A percentile compares a stretch with the other conserved stretches of the same genome.
phyloP scores from a whole-genome alignment of 1,140 invertebrate species.

The Neodiprion fabricii region DNA sequence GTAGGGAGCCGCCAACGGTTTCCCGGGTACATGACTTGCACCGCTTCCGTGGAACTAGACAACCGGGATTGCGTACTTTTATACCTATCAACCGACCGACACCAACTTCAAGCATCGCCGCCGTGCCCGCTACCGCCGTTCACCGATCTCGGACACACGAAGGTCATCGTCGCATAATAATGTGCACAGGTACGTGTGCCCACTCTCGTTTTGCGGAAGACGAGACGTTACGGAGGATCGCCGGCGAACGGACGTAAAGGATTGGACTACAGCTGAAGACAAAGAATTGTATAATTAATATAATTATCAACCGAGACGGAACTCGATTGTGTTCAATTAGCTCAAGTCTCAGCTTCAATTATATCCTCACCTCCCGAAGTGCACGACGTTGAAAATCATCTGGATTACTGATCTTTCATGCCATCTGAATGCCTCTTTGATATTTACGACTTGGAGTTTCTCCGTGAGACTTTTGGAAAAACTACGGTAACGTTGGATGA shows the following conservation, averaged over 20 bases:
- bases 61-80: conserved; percentile 12
- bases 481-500: no score
- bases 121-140: conserved; percentile 3
- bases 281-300: not conserved
- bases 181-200: not conserved
- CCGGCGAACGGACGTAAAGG: not conserved
- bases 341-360: not conserved
- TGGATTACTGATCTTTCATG: not conserved
- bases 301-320: not conserved
- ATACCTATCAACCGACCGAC: conserved; percentile 11
- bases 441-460: not conserved
- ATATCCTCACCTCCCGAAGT: not conserved
- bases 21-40: conserved; percentile 43
- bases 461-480: no score
- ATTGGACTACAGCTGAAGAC: not conserved
- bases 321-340: not conserved
- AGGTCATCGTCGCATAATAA: not conserved
- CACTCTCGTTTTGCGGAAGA: no score
- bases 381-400: not conserved
- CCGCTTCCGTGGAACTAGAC: conserved; percentile 38
- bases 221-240: no score
- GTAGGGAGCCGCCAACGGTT: conserved; percentile 36
- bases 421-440: not conserved
- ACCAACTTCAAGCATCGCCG: conserved; percentile 1
- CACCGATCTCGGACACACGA: conserved; percentile 1